Evolutionary conservation across 2,113 vertebrate genomes (phyloP).

Genomic region (Elanus axillaris): DNA sequence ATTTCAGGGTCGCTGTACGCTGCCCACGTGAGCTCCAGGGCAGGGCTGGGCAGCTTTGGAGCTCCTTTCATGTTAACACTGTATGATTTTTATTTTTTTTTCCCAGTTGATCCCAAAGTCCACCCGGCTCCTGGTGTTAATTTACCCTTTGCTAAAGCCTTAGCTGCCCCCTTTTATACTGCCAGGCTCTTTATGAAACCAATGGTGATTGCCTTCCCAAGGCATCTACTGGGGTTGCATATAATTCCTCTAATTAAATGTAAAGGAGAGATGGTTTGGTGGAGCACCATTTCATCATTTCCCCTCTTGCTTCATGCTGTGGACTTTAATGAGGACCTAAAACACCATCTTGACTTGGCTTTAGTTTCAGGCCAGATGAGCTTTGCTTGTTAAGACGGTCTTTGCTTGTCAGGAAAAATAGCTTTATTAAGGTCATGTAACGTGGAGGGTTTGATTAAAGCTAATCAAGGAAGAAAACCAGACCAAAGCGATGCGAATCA

Average conservation of each 20-base stretch:
- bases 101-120: slow-evolving; percentile 28
- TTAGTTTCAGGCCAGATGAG: slow-evolving; percentile 74
- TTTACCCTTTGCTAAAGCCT: slow-evolving; percentile 12
- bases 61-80: not conserved
- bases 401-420: slow-evolving; percentile 75
- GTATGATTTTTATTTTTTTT: not conserved
- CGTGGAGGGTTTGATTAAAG: slow-evolving; percentile 68
- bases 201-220: slow-evolving; percentile 61
- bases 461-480: slow-evolving; percentile 73
- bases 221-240: slow-evolving; percentile 58
- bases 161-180: not conserved
- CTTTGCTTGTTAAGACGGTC: slow-evolving; percentile 71
- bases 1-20: not conserved
- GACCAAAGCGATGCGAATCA: slow-evolving; percentile 25
- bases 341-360: slow-evolving; percentile 73
- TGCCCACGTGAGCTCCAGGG: not conserved
- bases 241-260: slow-evolving; percentile 79
- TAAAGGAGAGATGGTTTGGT: slow-evolving; percentile 71
- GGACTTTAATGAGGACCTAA: slow-evolving; percentile 76
- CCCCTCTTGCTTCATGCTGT: slow-evolving; percentile 68
- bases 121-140: slow-evolving; percentile 1
- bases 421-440: slow-evolving; percentile 75
- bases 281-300: slow-evolving; percentile 67
- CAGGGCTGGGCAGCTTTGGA: not conserved
- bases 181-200: slow-evolving; percentile 35